Conservation (phyloP, 2,797 vertebrate species). For the Sternotherus odoratus region DNA sequence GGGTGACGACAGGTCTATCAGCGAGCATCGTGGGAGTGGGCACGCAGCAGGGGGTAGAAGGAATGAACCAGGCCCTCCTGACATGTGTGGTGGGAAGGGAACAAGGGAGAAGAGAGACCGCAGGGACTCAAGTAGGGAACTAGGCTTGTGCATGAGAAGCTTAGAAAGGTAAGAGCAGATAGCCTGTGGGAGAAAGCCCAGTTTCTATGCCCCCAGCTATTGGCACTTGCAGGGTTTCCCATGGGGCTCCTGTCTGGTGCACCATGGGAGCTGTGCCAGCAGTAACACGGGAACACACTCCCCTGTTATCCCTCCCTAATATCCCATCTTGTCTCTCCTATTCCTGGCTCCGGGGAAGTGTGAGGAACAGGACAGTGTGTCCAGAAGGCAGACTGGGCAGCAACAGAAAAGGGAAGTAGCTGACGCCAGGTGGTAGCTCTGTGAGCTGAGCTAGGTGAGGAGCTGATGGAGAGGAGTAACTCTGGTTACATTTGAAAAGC, state of each 20-base stretch:
- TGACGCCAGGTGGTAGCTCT: background rate
- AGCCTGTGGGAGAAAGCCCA: background rate
- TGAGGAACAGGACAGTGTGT: background rate
- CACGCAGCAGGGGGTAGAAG: background rate
- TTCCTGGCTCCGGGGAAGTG: rapidly evolving
- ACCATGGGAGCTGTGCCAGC: background rate
- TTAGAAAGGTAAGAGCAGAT: background rate
- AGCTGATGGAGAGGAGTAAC: background rate
- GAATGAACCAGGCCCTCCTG: background rate
- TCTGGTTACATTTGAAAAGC: background rate
- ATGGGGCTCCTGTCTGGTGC: background rate
- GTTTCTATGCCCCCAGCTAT: background rate
- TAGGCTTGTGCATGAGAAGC: background rate
- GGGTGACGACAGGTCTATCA: background rate
- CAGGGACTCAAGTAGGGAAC: background rate
- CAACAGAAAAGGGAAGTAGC: background rate
- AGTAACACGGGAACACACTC: background rate
- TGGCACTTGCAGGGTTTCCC: background rate
- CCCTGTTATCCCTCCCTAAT: background rate
- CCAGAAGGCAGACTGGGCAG: background rate
- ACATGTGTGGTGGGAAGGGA: background rate
- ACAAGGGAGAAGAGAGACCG: background rate
- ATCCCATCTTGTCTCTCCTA: background rate
- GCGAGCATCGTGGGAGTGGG: background rate
- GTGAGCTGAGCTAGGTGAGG: background rate